Evolutionary conservation across 1,140 invertebrate genomes (phyloP).

Genomic region (Zaprionus camerounensis): DNA sequence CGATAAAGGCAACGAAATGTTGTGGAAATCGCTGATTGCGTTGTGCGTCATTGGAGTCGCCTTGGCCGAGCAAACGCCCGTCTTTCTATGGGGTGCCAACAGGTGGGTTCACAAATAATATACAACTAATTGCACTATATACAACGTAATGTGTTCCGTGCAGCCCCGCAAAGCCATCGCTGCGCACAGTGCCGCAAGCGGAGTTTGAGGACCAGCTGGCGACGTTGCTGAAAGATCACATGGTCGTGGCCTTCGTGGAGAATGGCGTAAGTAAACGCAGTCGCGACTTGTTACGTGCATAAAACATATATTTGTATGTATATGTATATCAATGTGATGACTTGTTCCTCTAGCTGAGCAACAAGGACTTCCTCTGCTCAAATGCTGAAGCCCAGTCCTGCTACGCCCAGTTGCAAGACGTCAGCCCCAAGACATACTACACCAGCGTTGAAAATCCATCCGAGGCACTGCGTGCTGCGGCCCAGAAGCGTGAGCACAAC

Average conservation of each 20-base stretch:
- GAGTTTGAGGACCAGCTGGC: slow-evolving; percentile 65
- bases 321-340: neutral
- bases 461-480: slow-evolving; percentile 64
- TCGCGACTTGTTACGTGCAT: neutral
- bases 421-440: slow-evolving; percentile 76
- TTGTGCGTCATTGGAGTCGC: slow-evolving; percentile 80
- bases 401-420: slow-evolving; percentile 67
- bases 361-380: slow-evolving; percentile 71
- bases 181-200: slow-evolving; percentile 62
- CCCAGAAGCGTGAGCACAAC: slow-evolving; percentile 61
- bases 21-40: slow-evolving; percentile 79
- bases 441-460: slow-evolving; percentile 74
- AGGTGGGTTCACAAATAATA: slow-evolving; percentile 57
- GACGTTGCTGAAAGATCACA: slow-evolving; percentile 66
- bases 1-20: slow-evolving; percentile 55
- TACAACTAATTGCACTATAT: slow-evolving; percentile 19
- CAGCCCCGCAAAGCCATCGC: slow-evolving; percentile 61
- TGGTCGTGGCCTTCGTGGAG: slow-evolving; percentile 80
- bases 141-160: neutral
- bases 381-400: slow-evolving; percentile 65
- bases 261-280: slow-evolving; percentile 68
- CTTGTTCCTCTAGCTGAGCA: slow-evolving; percentile 53
- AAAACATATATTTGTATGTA: neutral
- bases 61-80: slow-evolving; percentile 76
- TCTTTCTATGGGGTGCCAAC: slow-evolving; percentile 80